These are phyloP conservation scores for Drosophila subpulchrella DNA, from an alignment of 1,140 invertebrate species.

Conservation along the genomic window DNA sequence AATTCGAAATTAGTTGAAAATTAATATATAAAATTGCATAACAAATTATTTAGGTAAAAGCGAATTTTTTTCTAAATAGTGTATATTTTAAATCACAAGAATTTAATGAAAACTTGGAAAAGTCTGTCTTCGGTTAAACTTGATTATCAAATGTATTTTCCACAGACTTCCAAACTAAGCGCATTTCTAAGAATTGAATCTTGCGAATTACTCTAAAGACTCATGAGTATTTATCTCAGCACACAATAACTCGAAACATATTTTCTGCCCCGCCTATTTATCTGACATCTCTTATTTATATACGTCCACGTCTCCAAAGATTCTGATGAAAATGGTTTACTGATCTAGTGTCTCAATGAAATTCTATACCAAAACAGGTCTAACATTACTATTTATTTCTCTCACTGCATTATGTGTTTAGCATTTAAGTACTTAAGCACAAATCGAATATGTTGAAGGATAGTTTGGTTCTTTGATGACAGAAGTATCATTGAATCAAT, in stretches of 20 bases:
- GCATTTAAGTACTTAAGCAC: constrained; percentile 46
- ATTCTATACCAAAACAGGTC: constrained; percentile 36
- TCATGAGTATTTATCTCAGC: constrained; percentile 23
- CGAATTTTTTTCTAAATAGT: constrained; percentile 1
- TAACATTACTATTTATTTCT: constrained; percentile 35
- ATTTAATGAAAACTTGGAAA: background rate
- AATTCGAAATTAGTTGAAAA: constrained; percentile 19
- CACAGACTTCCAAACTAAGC: constrained; percentile 20
- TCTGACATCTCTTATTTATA: constrained; percentile 21
- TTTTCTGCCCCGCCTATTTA: constrained; percentile 37
- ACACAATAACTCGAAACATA: constrained; percentile 15
- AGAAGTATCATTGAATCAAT: constrained; percentile 29
- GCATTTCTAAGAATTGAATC: constrained; percentile 33
- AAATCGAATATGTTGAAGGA: constrained; percentile 25
- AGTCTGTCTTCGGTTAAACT: constrained; percentile 26
- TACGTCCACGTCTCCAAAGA: constrained; percentile 16
- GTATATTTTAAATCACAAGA: background rate
- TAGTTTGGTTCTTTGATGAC: constrained; percentile 2
- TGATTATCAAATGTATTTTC: constrained; percentile 12
- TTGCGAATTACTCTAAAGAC: constrained; percentile 31
- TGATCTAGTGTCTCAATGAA: constrained; percentile 15
- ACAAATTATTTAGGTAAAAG: constrained; percentile 10
- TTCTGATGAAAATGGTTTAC: constrained; percentile 13
- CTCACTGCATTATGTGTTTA: constrained; percentile 16
- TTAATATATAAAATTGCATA: background rate